Percentiles rank a stretch among this genome's conserved stretches.
phyloP scores from a whole-genome alignment of 92 coral and sea anemone genomes.

The Paramuricea clavata region DNA sequence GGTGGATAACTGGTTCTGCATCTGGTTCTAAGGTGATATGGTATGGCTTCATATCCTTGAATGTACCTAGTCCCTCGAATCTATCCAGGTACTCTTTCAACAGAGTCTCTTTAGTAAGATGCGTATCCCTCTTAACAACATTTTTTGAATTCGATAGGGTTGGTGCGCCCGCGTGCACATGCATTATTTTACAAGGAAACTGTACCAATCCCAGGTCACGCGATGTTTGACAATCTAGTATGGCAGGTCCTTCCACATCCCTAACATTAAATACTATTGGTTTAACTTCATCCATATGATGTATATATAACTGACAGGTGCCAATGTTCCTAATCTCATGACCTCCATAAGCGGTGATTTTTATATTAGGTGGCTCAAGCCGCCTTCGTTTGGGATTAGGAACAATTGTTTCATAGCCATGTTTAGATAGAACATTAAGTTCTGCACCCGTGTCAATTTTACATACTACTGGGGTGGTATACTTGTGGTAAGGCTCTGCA shows the following conservation, averaged over 20 bases:
- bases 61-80: too few relatives aligned
- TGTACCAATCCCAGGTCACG: conserved; percentile 51
- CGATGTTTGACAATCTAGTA: conserved; percentile 52
- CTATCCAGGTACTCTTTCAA: too few relatives aligned
- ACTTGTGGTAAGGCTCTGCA: conserved; percentile 53
- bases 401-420: conserved; percentile 42
- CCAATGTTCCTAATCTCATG: conserved; percentile 19
- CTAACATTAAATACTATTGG: conserved; percentile 56
- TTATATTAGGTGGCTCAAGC: not conserved
- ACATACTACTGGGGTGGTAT: conserved; percentile 51
- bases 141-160: conserved; percentile 25
- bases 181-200: conserved; percentile 43
- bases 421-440: conserved; percentile 55
- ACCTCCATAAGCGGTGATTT: conserved; percentile 30
- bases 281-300: conserved; percentile 38
- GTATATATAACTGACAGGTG: conserved; percentile 22
- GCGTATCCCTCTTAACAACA: not conserved
- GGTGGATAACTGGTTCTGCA: conserved; percentile 66
- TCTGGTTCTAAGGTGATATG: too few relatives aligned
- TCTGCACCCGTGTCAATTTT: conserved; percentile 73
- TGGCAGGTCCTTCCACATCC: conserved; percentile 55
- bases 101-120: too few relatives aligned
- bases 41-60: too few relatives aligned
- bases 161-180: not conserved
- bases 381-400: conserved; percentile 33